phyloP scores from a whole-genome alignment of 2,113 vertebrate species.

The Cephalopholis sonnerati region DNA sequence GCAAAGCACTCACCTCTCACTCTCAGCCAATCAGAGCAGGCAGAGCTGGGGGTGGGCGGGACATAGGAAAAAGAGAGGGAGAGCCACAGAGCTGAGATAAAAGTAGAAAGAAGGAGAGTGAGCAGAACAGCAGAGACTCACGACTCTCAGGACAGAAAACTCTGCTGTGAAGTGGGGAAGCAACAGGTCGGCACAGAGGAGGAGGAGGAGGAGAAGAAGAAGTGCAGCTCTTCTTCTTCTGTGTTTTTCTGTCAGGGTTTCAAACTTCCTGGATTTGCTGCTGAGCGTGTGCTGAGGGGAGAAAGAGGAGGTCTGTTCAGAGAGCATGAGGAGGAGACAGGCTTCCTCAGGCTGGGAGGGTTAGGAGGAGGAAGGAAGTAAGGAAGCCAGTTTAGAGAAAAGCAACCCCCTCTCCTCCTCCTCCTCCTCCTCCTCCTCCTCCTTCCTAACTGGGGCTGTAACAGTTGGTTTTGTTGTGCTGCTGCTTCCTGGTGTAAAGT shows the following conservation, averaged over 20 bases:
- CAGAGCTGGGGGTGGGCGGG: conserved; percentile 48
- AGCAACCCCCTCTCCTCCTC: conserved; percentile 5
- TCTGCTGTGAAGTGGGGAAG: conserved; percentile 2
- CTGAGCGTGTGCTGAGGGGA: not conserved
- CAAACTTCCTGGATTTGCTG: conserved; percentile 77
- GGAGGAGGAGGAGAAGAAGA: not conserved
- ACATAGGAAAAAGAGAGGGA: conserved; percentile 62
- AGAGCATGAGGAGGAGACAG: conserved; percentile 35
- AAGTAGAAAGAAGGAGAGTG: conserved; percentile 66
- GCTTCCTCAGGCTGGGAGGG: conserved; percentile 38
- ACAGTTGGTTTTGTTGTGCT: conserved; percentile 44
- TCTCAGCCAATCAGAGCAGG: conserved; percentile 69
- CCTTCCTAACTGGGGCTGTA: not conserved
- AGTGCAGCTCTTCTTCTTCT: not conserved
- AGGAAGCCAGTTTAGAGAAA: conserved; percentile 26
- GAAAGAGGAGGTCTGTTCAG: conserved; percentile 26
- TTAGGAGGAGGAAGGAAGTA: conserved; percentile 54
- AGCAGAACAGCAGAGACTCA: conserved; percentile 25
- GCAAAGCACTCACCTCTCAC: conserved; percentile 57
- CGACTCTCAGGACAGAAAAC: conserved; percentile 13
- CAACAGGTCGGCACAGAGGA: conserved; percentile 46
- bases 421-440: not conserved
- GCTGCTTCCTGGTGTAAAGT: conserved; percentile 58
- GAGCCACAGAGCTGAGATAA: conserved; percentile 70
- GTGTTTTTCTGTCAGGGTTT: conserved; percentile 21